Evolutionary conservation across 2,888 invertebrate genomes (phyloP), one percentile per base, ranked within the genome.

Genomic region (Sminthurides aquaticus): DNA sequence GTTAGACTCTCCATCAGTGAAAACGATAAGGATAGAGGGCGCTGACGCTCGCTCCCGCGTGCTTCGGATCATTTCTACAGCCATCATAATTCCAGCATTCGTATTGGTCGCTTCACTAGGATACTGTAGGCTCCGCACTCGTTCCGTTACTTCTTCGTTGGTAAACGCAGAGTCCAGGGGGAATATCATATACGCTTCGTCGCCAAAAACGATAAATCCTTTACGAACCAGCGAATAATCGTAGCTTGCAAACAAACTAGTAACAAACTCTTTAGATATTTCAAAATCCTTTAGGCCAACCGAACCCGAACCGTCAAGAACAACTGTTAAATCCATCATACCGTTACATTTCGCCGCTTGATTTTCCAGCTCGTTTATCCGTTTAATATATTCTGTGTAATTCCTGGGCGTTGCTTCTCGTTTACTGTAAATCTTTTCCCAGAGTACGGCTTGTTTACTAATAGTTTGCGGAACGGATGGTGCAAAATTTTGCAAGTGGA

Each of bases 271-370:
- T 15, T 55, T 48, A 2, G 62, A 55, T 20, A 55, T 56, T 62
- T 56, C 48, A 25, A 56, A 62, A 26, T 62, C 56, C 25, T 28
- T 24, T 1, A 11, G 3, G 1, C 62, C 56, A 2, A 71, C 62
- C 58, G 67, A 67, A 2, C 66, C 68, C 11, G 71, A 71, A 0
- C 67, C 65, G 28, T 71, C 71, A n/a, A 71, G 20, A 0, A 69
- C 66, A 22, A 69, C 56, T 11, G 56, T 54, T 3, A 71, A 24
- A 29, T 71, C 67, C 64, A 71, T 59, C 49, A 57, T 65, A 0
- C 67, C 69, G 22, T 60, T 28, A 52, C 71, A 71, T 5, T 25
- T 55, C 24, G 8, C 15, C 0, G 54, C 34, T 26, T 24, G n/a
- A 49, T 58, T 22, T 25, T 61, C 61, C 1, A 61, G n/a, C n/a